Evolutionary conservation across 2,113 vertebrate species (phyloP).

Genomic region (Alaudala cheleensis): DNA sequence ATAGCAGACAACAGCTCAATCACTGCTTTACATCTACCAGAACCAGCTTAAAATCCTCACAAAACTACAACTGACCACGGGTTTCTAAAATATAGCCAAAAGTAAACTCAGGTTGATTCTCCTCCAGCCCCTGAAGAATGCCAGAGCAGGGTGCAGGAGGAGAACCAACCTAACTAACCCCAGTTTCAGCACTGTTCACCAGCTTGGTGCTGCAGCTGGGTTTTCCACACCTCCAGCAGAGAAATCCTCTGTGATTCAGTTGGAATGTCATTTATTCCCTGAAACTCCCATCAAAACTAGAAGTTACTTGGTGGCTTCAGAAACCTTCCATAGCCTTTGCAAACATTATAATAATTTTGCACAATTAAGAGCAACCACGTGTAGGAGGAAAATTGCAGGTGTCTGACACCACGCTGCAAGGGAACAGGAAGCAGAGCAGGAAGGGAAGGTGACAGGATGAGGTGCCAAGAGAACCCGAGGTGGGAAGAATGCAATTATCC

Average conservation of each 20-base stretch:
- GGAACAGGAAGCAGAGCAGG: neutral
- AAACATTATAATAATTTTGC: neutral
- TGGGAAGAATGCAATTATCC: constrained; percentile 4
- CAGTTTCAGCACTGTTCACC: rapidly evolving
- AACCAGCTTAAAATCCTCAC: neutral
- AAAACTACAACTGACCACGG: neutral
- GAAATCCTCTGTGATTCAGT: neutral
- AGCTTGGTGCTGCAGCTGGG: neutral
- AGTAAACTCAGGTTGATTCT: neutral
- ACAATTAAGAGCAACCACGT: rapidly evolving
- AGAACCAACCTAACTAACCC: neutral
- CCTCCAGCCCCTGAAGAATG: neutral
- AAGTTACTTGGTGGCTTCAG: neutral
- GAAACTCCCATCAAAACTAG: neutral
- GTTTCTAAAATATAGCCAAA: neutral
- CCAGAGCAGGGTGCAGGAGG: rapidly evolving
- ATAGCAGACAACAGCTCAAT: neutral
- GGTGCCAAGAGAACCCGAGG: neutral
- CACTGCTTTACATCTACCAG: neutral
- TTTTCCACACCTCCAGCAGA: neutral
- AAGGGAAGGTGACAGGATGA: neutral
- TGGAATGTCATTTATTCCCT: neutral
- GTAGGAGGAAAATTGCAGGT: neutral
- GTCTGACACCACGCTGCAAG: neutral
- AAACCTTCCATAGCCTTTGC: neutral